Evolutionary conservation across 2,113 vertebrate genomes (phyloP).

Genomic region (Misgurnus mizolepis): DNA sequence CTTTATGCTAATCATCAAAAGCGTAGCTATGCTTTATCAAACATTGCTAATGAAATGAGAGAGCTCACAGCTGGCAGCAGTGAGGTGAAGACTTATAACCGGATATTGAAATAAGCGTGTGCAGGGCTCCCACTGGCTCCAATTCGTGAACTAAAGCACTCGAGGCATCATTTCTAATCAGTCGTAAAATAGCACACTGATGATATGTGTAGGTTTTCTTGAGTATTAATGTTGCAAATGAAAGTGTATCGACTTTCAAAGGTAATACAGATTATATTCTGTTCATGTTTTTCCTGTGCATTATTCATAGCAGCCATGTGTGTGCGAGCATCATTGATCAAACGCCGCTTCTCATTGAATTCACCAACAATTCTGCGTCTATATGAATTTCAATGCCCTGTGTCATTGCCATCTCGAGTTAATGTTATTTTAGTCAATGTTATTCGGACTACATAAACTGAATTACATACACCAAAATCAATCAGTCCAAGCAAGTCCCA

Average conservation of each 20-base stretch:
- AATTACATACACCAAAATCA: neutral
- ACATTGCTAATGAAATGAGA: slow-evolving; percentile 1
- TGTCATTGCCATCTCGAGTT: neutral
- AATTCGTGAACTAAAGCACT: slow-evolving; percentile 5
- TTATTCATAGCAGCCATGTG: neutral
- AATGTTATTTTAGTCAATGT: neutral
- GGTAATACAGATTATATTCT: neutral
- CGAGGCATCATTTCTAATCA: slow-evolving; percentile 8
- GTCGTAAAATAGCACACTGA: neutral
- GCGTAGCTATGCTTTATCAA: neutral
- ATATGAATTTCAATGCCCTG: neutral
- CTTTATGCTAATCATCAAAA: neutral
- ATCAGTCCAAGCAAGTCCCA: neutral
- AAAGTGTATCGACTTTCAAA: neutral
- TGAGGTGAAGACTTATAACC: neutral
- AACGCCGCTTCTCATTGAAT: neutral
- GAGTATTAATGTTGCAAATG: neutral
- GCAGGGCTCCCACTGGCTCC: neutral
- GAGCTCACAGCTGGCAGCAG: neutral
- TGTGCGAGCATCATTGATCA: neutral
- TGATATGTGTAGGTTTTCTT: no score
- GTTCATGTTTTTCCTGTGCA: neutral
- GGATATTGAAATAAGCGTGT: slow-evolving; percentile 1
- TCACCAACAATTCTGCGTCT: neutral
- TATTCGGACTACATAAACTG: neutral